phyloP scores from a whole-genome alignment of 35 echinoderm and acorn worm species.

The Heliocidaris tuberculata region DNA sequence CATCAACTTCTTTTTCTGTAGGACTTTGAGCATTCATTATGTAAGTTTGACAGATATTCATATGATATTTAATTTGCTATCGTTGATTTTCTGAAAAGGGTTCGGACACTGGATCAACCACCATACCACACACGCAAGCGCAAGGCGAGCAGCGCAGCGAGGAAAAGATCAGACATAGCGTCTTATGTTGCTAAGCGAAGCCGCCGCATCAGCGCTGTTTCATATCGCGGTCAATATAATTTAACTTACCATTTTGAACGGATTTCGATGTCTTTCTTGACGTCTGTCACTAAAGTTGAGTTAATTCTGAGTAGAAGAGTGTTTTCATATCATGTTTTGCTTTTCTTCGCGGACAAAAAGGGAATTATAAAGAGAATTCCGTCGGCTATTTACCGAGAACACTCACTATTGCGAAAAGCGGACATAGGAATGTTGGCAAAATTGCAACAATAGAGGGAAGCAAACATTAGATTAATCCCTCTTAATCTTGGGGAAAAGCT shows the following conservation, averaged over 20 bases:
- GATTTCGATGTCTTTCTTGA: background rate
- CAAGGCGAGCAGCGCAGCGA: background rate
- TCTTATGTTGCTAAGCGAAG: conserved; percentile 28
- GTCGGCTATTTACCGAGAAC: background rate
- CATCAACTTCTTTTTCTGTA: too few relatives aligned
- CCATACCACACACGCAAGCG: background rate
- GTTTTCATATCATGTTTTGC: background rate
- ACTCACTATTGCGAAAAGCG: background rate
- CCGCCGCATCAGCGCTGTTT: background rate
- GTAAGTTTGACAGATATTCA: too few relatives aligned
- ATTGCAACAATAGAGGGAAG: background rate
- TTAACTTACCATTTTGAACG: conserved; percentile 5
- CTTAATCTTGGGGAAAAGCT: too few relatives aligned
- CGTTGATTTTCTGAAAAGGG: too few relatives aligned
- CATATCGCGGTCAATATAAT: background rate
- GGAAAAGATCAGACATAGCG: background rate
- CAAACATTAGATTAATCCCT: too few relatives aligned
- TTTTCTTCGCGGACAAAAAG: background rate
- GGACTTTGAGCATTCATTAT: too few relatives aligned
- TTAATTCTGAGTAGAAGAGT: background rate
- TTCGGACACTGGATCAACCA: too few relatives aligned
- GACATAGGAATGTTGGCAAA: background rate
- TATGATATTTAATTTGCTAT: too few relatives aligned
- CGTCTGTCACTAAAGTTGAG: background rate
- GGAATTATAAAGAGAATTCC: background rate